Evolutionary conservation across 2,113 vertebrate genomes (phyloP), one percentile per base, ranked within the genome.

Genomic region (Eublepharis macularius): DNA sequence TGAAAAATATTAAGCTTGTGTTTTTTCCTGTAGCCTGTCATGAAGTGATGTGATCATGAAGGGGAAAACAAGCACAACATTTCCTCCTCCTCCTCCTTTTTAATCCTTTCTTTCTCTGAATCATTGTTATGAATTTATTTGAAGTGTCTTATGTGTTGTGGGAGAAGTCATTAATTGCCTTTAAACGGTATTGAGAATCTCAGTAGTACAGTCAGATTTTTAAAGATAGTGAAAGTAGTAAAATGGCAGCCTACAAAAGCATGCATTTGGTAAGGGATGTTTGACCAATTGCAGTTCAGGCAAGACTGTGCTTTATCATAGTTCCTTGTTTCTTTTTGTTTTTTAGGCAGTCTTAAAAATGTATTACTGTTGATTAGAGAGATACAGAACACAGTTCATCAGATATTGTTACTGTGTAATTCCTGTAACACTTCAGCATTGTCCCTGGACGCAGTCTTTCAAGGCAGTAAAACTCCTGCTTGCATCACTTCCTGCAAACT

Each of bases 1-100:
- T 72, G 63, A 36, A 74, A 81, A 91, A 14, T 65, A 82, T 76
- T 84, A 43, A 83, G 24, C 80, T 93, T 75, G 32, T 34, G 76
- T 87, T n/a, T 34, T 82, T 41, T 90, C 16, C 66, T 70, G 1
- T 69, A 76, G 60, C 65, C 80, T 78, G 80, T 66, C 41, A 49
- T 29, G n/a, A 70, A 77, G 45, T 88, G 24, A 21, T 87, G 41
- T 49, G 83, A 77, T 39, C 84, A 69, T 2, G 76, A 9, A 13
- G 32, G 26, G 41, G 80, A 80, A 7, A 1, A 80, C 6, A 51
- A 41, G 60, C 3, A 24, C 1, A 54, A 73, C 11, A 88, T n/a
- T 84, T 75, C 10, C 63, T 85, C 89, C 73, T 32, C 10, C 2
- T 43, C 47, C 34, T 73, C 72, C 43, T 36, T 49, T 72, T 65